Conservation (phyloP, 1,140 invertebrate species). For the Pinna nobilis region DNA sequence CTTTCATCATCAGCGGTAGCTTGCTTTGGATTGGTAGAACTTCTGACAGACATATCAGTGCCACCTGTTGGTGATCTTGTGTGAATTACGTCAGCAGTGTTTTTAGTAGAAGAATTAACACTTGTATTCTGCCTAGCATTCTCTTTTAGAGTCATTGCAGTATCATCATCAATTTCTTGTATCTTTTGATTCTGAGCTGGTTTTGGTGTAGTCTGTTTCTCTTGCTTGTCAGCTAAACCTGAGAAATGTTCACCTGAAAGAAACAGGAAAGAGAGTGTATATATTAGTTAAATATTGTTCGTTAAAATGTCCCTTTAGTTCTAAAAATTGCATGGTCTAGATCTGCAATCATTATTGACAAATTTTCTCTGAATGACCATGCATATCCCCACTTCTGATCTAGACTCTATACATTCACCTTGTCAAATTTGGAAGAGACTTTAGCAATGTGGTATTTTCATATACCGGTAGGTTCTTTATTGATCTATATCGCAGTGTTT, state of each 20-base stretch:
- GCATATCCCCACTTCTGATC: no score
- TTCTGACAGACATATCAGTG: constrained; percentile 42
- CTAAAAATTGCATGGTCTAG: no score
- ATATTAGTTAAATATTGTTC: no score
- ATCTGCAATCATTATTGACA: no score
- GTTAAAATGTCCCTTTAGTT: no score
- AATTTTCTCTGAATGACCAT: no score
- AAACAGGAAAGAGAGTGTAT: no score
- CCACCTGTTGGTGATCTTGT: constrained; percentile 31
- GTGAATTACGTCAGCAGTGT: constrained; percentile 7
- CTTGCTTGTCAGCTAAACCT: constrained; percentile 17
- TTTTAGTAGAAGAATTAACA: neutral
- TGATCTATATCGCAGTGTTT: no score
- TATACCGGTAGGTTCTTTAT: no score
- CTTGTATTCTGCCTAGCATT: neutral
- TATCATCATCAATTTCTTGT: neutral
- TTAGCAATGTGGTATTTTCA: no score
- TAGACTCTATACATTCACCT: no score
- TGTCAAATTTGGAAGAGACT: no score
- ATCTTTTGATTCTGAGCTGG: neutral
- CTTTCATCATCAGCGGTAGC: constrained; percentile 53
- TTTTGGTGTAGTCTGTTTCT: neutral
- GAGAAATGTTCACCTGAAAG: constrained; percentile 29
- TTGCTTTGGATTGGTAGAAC: constrained; percentile 42
- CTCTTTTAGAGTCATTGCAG: neutral